These are phyloP conservation scores for Metridium senile DNA, from an alignment of 92 coral and sea anemone species.

Conservation along the genomic window DNA sequence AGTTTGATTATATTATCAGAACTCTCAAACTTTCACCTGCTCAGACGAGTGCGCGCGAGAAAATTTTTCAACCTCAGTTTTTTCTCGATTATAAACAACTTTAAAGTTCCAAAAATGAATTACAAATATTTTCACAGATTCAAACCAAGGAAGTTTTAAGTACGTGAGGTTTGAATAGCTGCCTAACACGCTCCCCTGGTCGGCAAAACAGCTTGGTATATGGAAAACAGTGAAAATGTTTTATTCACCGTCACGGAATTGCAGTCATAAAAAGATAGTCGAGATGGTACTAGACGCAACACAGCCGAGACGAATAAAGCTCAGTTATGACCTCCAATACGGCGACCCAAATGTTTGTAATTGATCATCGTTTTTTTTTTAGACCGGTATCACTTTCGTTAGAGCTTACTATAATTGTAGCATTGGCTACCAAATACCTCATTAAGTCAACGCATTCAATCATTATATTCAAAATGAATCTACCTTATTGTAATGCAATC, in stretches of 20 bases:
- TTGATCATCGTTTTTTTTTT: too few relatives aligned
- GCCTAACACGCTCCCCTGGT: background rate
- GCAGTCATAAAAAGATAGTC: background rate
- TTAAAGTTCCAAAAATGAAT: background rate
- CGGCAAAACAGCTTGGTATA: background rate
- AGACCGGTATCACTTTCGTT: too few relatives aligned
- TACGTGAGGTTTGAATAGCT: background rate
- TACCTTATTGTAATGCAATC: background rate
- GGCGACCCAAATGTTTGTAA: too few relatives aligned
- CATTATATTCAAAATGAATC: background rate
- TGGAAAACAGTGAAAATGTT: background rate
- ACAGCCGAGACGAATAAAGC: background rate
- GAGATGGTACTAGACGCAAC: background rate
- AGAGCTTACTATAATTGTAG: too few relatives aligned
- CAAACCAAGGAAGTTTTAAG: background rate
- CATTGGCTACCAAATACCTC: background rate
- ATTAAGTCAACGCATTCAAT: conserved; percentile 1
- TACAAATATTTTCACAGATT: background rate
- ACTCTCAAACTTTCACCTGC: background rate
- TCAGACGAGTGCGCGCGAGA: background rate
- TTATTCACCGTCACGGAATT: background rate
- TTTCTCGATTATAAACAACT: background rate
- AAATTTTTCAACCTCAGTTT: background rate
- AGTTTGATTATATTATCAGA: background rate
- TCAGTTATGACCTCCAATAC: too few relatives aligned